These are phyloP conservation scores for Gila orcuttii DNA, from an alignment of 2,113 vertebrate species.

Conservation along the genomic window DNA sequence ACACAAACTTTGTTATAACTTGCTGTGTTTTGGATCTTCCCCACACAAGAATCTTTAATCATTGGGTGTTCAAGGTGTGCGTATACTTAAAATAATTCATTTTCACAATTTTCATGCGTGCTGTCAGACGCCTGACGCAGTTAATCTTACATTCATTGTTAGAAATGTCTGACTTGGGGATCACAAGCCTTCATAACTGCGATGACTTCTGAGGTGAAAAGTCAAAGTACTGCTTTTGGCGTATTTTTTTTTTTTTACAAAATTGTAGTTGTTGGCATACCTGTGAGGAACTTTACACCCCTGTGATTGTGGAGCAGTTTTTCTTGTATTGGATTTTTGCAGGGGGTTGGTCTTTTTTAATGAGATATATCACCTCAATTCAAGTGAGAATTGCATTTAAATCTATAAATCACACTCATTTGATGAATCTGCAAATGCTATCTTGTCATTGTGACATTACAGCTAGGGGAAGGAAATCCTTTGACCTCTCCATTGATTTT, in stretches of 20 bases:
- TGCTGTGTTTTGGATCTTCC: neutral
- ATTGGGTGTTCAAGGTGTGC: neutral
- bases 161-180: neutral
- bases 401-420: neutral
- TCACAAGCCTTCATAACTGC: neutral
- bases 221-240: neutral
- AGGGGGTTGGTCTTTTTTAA: neutral
- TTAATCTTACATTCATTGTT: neutral
- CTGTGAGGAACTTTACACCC: neutral
- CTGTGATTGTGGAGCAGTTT: neutral
- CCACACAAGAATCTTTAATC: neutral
- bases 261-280: neutral
- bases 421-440: neutral
- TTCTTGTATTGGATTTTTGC: neutral
- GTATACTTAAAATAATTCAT: neutral
- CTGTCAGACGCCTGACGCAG: neutral
- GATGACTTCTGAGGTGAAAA: neutral
- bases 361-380: neutral
- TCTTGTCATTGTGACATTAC: neutral
- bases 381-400: neutral
- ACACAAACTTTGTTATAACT: constrained; percentile 43
- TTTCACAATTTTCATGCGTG: neutral
- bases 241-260: neutral
- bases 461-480: neutral
- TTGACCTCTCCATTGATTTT: neutral